These are phyloP conservation scores for Darevskia nairensis DNA, from an alignment of 2,797 vertebrate genomes.

Conservation along the genomic window DNA sequence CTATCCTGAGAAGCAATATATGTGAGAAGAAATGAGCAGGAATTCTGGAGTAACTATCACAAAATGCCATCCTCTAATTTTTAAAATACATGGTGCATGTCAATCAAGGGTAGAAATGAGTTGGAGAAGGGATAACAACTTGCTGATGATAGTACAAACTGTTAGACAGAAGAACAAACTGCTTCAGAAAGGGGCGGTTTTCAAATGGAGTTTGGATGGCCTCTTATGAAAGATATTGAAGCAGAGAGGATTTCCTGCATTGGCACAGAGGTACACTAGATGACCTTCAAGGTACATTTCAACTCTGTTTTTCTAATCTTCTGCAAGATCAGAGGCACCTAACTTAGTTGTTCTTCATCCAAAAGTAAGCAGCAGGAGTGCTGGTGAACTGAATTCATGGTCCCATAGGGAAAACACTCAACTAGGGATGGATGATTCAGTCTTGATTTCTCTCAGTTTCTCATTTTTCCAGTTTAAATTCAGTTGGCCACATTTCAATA, in stretches of 20 bases:
- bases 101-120: background rate
- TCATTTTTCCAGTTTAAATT: no score
- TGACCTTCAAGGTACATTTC: background rate
- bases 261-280: background rate
- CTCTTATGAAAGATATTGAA: background rate
- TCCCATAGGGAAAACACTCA: background rate
- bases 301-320: background rate
- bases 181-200: background rate
- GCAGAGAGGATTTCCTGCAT: background rate
- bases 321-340: background rate
- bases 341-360: background rate
- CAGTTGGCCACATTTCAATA: no score
- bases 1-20: conserved; percentile 6
- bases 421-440: no score
- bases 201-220: background rate
- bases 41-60: background rate
- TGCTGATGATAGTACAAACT: background rate
- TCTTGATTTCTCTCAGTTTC: no score
- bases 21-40: background rate
- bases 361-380: background rate
- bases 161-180: background rate
- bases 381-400: background rate
- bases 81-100: background rate
- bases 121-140: background rate
- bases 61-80: background rate